Base-by-base conservation (phyloP, 2,797 vertebrate genomes). In the Microctenopoma lineatum region DNA sequence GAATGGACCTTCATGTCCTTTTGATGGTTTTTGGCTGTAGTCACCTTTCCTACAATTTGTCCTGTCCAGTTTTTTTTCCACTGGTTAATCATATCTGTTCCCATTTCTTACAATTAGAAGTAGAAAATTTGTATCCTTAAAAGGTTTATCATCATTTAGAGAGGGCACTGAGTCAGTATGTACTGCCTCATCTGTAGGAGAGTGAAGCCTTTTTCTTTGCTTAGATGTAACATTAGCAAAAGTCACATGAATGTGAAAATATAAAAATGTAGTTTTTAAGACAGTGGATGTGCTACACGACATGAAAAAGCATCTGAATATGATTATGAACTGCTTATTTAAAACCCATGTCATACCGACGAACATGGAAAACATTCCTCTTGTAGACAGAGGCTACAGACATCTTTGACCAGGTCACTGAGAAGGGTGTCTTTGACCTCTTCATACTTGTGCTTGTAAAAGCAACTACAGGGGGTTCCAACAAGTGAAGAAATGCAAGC, bases 401-500 rank as follows among this genome's bases (percentile, higher is more conserved):
- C 38, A 5, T 45, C 56, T 25, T 39, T 77, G 80, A 75, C 77
- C 73, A 78, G 73, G 80, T 77, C 32, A 65, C 77, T 66, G 87
- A 88, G 85, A 73, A 84, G 70, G 85, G 75, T 81, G 83, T 84
- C 64, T 72, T 70, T 94, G 93, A 94, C 93, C 93, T 86, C 75
- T 89, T 84, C 89, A 78, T 92, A 93, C 89, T 89, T 90, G 77
- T 71, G 87, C 93, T 94, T 93, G 93, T 95, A 93, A 95, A 95
- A 92, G 73, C 82, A 83, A 66, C 91, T 85, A 83, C 91, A 90
- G 92, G 93, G 90, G 91, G 90, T 92, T 88, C 80, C 76, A 89
- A 83, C 85, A 92, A 93, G 91, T 92, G 89, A 88, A 93, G 92
- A 92, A 94, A 94, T 94, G 90, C 89, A 94, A 94, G 92, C 93